A percentile compares a stretch with the other conserved stretches of the same genome.
Evolutionary conservation across 2,797 vertebrate genomes (phyloP).

Genomic region (Peromyscus attwateri): DNA sequence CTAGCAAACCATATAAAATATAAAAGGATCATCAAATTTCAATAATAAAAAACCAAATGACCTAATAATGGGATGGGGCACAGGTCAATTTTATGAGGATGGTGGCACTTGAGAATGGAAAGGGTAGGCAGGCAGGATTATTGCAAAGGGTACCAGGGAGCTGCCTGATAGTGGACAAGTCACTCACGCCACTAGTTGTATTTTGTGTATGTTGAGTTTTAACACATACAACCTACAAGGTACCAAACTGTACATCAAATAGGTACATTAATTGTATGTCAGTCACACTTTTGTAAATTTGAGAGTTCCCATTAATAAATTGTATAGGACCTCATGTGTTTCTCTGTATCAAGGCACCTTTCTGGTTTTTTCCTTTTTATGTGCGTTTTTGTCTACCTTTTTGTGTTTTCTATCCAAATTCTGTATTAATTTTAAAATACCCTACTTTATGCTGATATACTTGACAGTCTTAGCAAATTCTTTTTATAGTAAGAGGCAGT

Average conservation of each 20-base stretch:
- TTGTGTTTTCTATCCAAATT: slow-evolving; percentile 31
- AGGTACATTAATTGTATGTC: neutral
- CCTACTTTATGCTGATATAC: neutral
- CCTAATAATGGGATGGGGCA: neutral
- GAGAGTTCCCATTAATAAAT: neutral
- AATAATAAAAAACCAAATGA: neutral
- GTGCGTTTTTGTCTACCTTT: neutral
- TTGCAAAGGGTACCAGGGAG: neutral
- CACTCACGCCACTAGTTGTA: neutral
- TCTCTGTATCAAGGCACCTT: slow-evolving; percentile 14
- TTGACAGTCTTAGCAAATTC: neutral
- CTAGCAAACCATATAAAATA: neutral
- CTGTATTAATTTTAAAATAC: neutral
- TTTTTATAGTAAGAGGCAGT: slow-evolving; percentile 12
- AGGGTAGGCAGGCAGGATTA: neutral
- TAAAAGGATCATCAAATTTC: neutral
- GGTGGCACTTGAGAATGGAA: neutral
- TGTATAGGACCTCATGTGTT: neutral
- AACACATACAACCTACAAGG: neutral
- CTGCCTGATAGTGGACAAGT: neutral
- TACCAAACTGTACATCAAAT: neutral
- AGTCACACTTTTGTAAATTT: neutral
- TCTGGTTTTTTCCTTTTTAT: neutral
- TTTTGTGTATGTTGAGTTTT: neutral
- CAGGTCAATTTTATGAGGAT: neutral